Percentiles rank a stretch among this genome's conserved stretches.
Evolutionary conservation across 2,113 vertebrate genomes (phyloP).

Genomic region (Vireo altiloquus): DNA sequence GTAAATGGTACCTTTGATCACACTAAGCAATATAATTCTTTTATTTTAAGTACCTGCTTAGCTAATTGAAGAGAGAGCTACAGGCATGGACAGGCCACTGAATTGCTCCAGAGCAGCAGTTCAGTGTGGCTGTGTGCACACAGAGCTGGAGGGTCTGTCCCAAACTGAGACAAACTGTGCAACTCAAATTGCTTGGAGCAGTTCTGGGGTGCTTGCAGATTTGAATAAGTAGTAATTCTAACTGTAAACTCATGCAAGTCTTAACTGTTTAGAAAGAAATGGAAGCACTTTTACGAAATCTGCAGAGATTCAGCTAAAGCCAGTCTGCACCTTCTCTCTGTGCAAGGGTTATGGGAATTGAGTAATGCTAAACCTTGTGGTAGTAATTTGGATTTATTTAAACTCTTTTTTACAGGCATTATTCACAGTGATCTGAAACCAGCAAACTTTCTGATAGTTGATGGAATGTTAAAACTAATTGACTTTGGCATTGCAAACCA

Average conservation of each 20-base stretch:
- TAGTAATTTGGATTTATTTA: not conserved
- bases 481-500: conserved; percentile 97
- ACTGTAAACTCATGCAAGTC: not conserved
- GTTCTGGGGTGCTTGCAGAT: not conserved
- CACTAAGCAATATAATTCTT: not conserved
- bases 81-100: not conserved
- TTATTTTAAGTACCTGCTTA: not conserved
- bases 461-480: conserved; percentile 92
- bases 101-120: not conserved
- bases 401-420: conserved; percentile 79
- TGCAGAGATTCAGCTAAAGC: not conserved
- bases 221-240: not conserved
- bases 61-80: not conserved
- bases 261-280: not conserved
- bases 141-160: not conserved
- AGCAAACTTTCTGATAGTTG: conserved; percentile 96
- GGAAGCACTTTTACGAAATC: not conserved
- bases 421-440: conserved; percentile 97
- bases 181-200: not conserved
- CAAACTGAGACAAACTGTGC: not conserved
- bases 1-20: not conserved
- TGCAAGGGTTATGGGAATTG: not conserved
- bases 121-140: not conserved
- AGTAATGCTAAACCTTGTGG: not conserved
- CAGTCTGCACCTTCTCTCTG: not conserved